Conservation (phyloP, 2,113 vertebrate genomes). For the Cottus gobio region DNA sequence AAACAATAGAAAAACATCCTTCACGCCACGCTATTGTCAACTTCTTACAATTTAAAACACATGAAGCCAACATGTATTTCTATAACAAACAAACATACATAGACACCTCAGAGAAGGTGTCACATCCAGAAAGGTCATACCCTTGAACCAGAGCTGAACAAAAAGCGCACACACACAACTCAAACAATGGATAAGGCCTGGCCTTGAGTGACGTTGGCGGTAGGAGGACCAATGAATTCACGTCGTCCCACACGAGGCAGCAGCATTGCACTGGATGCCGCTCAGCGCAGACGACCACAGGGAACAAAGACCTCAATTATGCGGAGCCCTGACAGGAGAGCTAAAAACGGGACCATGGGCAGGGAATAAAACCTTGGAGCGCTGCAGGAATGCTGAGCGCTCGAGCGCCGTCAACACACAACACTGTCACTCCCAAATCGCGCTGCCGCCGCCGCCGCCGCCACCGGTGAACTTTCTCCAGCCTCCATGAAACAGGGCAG, state of each 20-base stretch:
- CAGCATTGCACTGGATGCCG: constrained; percentile 52
- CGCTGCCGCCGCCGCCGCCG: constrained; percentile 3
- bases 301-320: constrained; percentile 82
- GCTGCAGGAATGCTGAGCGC: constrained; percentile 75
- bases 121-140: constrained; percentile 15
- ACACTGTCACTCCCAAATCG: constrained; percentile 67
- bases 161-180: constrained; percentile 29
- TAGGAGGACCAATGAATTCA: constrained; percentile 45
- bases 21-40: background rate
- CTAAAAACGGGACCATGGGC: constrained; percentile 73
- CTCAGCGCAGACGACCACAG: constrained; percentile 55
- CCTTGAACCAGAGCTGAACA: constrained; percentile 23
- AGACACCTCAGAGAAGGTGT: background rate
- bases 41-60: background rate
- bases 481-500: constrained; percentile 64
- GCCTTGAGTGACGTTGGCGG: constrained; percentile 30
- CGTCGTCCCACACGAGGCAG: constrained; percentile 44
- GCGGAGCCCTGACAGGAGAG: constrained; percentile 67
- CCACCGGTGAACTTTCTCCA: constrained; percentile 64
- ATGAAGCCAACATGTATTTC: background rate
- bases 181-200: constrained; percentile 57
- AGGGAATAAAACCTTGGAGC: constrained; percentile 70
- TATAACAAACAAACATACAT: background rate
- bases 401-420: constrained; percentile 58
- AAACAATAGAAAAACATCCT: constrained; percentile 4